phyloP scores from a whole-genome alignment of 1,140 invertebrate genomes.

The Spodoptera litura region DNA sequence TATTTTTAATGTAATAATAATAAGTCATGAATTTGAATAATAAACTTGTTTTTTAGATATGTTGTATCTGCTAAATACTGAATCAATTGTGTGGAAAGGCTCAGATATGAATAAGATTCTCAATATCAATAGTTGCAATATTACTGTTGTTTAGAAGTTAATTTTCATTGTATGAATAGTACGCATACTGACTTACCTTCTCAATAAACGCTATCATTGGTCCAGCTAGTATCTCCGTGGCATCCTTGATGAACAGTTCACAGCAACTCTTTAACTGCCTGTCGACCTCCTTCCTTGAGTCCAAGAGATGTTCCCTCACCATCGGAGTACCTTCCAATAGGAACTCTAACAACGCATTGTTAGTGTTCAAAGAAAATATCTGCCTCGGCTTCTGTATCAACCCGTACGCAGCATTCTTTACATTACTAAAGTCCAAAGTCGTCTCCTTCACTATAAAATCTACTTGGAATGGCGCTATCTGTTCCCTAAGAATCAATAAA shows the following conservation, averaged over 20 bases:
- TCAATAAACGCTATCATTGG: slow-evolving; percentile 91
- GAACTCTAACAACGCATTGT: slow-evolving; percentile 97
- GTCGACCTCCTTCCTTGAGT: slow-evolving; percentile 98
- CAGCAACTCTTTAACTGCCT: slow-evolving; percentile 96
- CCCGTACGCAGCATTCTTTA: slow-evolving; percentile 94
- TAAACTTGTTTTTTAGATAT: no score
- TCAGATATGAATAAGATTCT: no score
- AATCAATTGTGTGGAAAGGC: no score
- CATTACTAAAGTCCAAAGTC: slow-evolving; percentile 95
- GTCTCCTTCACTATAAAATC: slow-evolving; percentile 98
- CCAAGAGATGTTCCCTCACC: slow-evolving; percentile 96
- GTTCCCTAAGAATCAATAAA: slow-evolving; percentile 97
- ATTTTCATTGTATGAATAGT: no score
- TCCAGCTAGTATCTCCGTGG: slow-evolving; percentile 91
- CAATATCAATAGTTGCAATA: no score
- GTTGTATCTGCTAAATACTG: no score
- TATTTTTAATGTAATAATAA: no score
- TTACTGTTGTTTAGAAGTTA: no score
- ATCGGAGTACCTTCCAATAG: slow-evolving; percentile 95
- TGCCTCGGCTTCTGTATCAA: slow-evolving; percentile 94
- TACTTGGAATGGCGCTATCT: slow-evolving; percentile 99
- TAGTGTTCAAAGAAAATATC: slow-evolving; percentile 95
- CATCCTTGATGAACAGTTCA: slow-evolving; percentile 95
- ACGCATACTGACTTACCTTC: slow-evolving; percentile 85
- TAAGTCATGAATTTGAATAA: no score